These are phyloP conservation scores for Pachyseris speciosa DNA, from an alignment of 64 coral and sea anemone genomes.

Conservation along the genomic window DNA sequence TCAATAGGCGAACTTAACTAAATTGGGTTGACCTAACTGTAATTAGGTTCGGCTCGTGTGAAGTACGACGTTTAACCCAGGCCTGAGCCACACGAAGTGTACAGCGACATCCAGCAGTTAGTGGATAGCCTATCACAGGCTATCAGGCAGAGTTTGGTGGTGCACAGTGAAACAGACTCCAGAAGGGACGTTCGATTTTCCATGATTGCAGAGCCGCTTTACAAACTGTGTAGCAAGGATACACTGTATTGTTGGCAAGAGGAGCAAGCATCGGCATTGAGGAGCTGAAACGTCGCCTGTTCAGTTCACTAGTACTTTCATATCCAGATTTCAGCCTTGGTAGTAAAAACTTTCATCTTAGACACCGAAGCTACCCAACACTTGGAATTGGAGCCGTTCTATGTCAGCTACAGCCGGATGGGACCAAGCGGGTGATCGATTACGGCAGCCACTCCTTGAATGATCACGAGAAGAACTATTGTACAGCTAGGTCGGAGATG, in stretches of 20 bases:
- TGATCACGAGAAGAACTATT: constrained; percentile 48
- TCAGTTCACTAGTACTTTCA: constrained; percentile 48
- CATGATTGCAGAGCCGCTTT: constrained; percentile 62
- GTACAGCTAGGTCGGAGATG: constrained; percentile 21
- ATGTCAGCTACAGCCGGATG: constrained; percentile 16
- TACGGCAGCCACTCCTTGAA: constrained; percentile 24
- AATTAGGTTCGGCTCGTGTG: no score
- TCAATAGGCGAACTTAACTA: no score
- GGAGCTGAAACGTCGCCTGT: constrained; percentile 44
- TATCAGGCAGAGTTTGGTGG: no score
- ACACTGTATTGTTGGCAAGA: constrained; percentile 20
- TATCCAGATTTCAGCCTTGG: constrained; percentile 37
- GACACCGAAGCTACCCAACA: constrained; percentile 53
- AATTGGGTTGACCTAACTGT: no score
- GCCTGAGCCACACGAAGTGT: no score
- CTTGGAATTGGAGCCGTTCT: constrained; percentile 19
- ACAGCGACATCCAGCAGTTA: no score
- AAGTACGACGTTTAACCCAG: no score
- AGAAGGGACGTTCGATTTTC: constrained; percentile 5
- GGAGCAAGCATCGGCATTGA: constrained; percentile 43
- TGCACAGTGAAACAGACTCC: no score
- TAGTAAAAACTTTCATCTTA: constrained; percentile 43
- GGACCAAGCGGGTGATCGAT: constrained; percentile 5
- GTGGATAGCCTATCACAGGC: no score
- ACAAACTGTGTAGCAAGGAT: constrained; percentile 32